phyloP scores from a whole-genome alignment of 1,140 invertebrate genomes.

The Anoplolepis gracilipes region DNA sequence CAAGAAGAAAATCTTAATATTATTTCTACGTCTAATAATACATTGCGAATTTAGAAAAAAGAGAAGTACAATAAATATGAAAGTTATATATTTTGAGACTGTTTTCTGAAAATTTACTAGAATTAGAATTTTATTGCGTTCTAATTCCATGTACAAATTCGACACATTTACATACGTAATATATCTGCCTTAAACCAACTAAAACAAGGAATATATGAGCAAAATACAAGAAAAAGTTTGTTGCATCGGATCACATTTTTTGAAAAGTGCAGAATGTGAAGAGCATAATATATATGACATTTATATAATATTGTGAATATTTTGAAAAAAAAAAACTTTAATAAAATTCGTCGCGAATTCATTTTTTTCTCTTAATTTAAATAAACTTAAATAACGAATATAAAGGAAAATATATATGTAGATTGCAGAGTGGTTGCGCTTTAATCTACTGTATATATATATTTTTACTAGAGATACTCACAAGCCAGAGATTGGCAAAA shows the following conservation, averaged over 20 bases:
- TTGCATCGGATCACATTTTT: neutral
- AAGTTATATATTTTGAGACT: neutral
- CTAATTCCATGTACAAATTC: neutral
- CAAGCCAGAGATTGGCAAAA: neutral
- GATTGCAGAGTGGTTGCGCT: neutral
- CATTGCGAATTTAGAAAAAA: neutral
- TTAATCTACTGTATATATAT: neutral
- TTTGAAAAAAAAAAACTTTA: conserved; percentile 8
- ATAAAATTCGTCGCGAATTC: neutral
- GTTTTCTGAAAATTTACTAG: neutral
- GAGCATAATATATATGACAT: neutral
- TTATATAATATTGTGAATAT: conserved; percentile 19
- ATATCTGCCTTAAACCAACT: conserved; percentile 2
- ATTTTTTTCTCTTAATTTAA: neutral
- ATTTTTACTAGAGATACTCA: conserved; percentile 3
- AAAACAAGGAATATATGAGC: neutral
- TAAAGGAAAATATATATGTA: neutral
- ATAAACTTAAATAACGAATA: neutral
- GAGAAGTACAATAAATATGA: neutral
- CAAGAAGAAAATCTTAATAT: neutral
- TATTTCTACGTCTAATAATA: neutral
- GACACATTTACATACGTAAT: neutral
- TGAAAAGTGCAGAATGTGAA: neutral
- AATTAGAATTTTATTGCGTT: conserved; percentile 12
- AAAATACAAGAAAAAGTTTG: neutral